Conservation (phyloP, 2,113 vertebrate species). For the Brevimyrus niger region DNA sequence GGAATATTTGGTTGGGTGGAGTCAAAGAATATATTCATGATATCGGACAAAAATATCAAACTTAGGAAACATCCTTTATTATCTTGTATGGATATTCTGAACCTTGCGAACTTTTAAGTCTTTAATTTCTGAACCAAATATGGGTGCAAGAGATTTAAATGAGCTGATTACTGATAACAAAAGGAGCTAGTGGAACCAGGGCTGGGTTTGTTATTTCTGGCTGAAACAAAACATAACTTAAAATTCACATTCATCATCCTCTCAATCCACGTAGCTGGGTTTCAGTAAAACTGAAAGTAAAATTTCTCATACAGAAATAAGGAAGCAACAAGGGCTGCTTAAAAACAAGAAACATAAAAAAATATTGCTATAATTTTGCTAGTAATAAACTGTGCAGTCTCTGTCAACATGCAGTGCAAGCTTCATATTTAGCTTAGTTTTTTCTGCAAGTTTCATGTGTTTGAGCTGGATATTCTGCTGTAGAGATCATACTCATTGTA, state of each 20-base stretch:
- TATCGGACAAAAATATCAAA: neutral
- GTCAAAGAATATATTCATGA: neutral
- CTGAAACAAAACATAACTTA: neutral
- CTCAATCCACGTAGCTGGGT: neutral
- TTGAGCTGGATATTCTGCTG: conserved; percentile 45
- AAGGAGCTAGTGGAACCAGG: neutral
- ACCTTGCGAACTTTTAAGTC: neutral
- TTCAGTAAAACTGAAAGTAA: neutral
- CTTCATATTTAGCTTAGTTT: neutral
- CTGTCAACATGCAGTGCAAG: neutral
- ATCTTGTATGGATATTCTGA: neutral
- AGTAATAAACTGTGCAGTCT: neutral
- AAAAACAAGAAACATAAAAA: neutral
- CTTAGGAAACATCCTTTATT: neutral
- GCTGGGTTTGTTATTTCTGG: neutral
- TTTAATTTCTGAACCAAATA: neutral
- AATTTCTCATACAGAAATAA: neutral
- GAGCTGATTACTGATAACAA: neutral
- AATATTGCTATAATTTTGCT: neutral
- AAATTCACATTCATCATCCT: neutral
- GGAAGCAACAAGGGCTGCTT: neutral
- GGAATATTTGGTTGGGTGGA: neutral
- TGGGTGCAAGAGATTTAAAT: neutral
- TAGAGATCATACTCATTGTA: conserved; percentile 78
- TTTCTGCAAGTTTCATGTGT: conserved; percentile 25